Percentiles rank a stretch among this genome's conserved stretches.
phyloP scores from a whole-genome alignment of 2,113 vertebrate genomes.

The Ifrita kowaldi region DNA sequence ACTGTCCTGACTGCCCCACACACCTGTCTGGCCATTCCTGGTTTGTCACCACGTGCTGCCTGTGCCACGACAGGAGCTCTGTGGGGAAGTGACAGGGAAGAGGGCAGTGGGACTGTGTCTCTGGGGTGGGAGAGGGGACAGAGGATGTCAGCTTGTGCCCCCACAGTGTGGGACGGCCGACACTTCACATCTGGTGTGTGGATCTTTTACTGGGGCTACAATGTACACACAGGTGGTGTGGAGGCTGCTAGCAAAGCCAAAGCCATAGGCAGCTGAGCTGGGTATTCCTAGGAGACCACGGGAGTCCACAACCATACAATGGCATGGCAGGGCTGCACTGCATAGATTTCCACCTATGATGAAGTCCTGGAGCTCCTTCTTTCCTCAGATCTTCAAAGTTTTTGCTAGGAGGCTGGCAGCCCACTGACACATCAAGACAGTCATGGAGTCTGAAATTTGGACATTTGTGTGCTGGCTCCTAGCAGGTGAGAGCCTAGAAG shows the following conservation, averaged over 20 bases:
- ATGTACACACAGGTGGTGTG: neutral
- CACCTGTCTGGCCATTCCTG: neutral
- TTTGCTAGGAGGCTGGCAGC: neutral
- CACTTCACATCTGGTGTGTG: neutral
- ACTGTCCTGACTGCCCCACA: neutral
- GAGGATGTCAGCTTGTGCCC: neutral
- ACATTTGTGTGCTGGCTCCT: neutral
- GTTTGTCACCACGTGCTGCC: neutral
- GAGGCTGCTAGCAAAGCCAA: neutral
- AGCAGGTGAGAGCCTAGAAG: neutral
- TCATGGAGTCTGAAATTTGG: neutral
- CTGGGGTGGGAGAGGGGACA: neutral
- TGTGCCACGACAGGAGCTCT: neutral
- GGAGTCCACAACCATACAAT: neutral
- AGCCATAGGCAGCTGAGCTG: neutral
- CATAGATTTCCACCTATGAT: neutral
- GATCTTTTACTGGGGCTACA: neutral
- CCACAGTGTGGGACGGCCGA: fast-evolving
- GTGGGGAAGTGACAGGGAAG: neutral
- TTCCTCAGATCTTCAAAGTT: neutral
- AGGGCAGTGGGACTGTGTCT: neutral
- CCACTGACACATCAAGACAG: neutral
- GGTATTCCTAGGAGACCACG: fast-evolving
- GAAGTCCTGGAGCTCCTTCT: neutral
- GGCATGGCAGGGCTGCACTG: too few relatives aligned